Conservation (phyloP, 2,797 vertebrate species). For the Oreochromis mossambicus region DNA sequence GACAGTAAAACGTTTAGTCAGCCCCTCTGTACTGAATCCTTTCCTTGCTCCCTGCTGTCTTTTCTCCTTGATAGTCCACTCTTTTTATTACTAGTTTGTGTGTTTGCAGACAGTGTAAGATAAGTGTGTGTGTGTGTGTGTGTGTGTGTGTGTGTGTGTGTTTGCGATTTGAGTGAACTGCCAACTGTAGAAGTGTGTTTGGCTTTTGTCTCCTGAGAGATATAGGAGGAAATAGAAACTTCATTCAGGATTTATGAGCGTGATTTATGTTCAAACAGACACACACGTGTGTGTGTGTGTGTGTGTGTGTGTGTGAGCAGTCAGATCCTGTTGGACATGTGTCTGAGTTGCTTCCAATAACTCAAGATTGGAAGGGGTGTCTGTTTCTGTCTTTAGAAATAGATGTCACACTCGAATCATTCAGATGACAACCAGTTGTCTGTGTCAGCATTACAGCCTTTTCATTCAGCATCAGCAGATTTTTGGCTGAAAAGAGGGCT, state of each 20-base stretch:
- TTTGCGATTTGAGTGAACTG: not conserved
- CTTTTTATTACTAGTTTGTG: constrained; percentile 1
- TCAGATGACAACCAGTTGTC: not conserved
- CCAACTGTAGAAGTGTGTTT: not conserved
- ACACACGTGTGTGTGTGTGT: not conserved
- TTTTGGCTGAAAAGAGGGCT: not conserved
- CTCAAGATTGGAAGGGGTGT: not conserved
- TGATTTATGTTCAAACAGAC: not conserved
- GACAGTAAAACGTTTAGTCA: not conserved
- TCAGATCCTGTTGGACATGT: not conserved
- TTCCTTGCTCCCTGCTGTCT: not conserved
- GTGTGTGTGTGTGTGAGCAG: too few species aligned
- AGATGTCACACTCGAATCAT: not conserved
- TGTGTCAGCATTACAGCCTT: not conserved
- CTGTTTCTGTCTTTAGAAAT: not conserved
- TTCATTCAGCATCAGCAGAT: not conserved
- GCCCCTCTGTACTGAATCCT: not conserved
- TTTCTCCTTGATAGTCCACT: not conserved
- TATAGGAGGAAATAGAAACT: constrained; percentile 32
- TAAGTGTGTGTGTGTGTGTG: not conserved
- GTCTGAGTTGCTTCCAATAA: not conserved
- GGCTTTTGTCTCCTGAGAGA: not conserved
- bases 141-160: not conserved
- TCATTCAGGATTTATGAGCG: constrained; percentile 43
- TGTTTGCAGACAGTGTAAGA: not conserved